Percentiles rank a stretch among this genome's conserved stretches.
phyloP scores from a whole-genome alignment of 1,140 invertebrate species.

The Parasteatoda tepidariorum region DNA sequence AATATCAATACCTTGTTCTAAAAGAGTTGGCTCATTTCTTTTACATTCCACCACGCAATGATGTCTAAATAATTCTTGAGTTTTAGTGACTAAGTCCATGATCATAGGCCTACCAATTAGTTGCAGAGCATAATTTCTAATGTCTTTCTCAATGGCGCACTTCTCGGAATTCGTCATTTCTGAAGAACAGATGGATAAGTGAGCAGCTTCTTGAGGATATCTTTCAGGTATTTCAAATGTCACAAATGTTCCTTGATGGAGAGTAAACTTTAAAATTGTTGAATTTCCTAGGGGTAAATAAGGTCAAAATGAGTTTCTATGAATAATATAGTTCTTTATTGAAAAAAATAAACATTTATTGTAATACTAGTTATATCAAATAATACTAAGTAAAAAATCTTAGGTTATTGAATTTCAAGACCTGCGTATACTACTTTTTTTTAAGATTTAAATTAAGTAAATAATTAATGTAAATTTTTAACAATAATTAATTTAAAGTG shows the following conservation, averaged over 20 bases:
- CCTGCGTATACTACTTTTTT: too few relatives aligned
- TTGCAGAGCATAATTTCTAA: background rate
- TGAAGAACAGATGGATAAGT: background rate
- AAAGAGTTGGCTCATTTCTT: background rate
- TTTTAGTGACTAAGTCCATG: conserved; percentile 39
- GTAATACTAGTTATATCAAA: too few relatives aligned
- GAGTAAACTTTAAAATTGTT: conserved; percentile 26
- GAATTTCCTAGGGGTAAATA: background rate
- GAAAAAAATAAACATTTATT: too few relatives aligned
- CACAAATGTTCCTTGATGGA: background rate
- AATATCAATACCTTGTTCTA: conserved; percentile 9
- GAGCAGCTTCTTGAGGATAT: conserved; percentile 7
- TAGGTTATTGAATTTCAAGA: too few relatives aligned
- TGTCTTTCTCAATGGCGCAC: background rate
- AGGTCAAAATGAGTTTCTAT: too few relatives aligned
- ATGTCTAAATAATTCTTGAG: background rate
- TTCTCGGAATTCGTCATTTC: conserved; percentile 22
- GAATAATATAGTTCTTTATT: too few relatives aligned
- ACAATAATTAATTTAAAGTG: too few relatives aligned
- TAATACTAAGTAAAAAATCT: too few relatives aligned
- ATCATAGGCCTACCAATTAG: conserved; percentile 21
- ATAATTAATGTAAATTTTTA: too few relatives aligned
- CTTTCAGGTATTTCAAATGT: conserved; percentile 23
- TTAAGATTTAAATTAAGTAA: too few relatives aligned
- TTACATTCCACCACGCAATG: background rate